Conservation (phyloP, 1,140 invertebrate genomes). For the Hylyphantes graminicola region DNA sequence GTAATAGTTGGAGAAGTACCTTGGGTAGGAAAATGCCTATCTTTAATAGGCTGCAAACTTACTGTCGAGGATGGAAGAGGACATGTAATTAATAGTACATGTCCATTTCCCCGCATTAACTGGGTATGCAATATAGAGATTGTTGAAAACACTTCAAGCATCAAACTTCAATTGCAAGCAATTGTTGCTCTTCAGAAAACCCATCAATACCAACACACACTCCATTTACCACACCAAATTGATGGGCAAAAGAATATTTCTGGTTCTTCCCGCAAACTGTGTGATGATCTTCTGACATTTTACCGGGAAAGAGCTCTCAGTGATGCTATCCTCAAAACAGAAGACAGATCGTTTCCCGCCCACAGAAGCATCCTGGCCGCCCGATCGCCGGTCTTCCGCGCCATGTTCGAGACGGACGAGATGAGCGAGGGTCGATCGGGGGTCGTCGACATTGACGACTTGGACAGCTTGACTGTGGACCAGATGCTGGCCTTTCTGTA, state of each 20-base stretch:
- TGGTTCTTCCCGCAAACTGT: neutral
- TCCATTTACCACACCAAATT: neutral
- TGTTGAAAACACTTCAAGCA: neutral
- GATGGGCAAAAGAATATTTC: neutral
- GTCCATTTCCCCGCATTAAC: too few relatives aligned
- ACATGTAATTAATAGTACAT: too few relatives aligned
- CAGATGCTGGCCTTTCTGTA: neutral
- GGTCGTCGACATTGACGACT: neutral
- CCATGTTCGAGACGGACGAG: conserved; percentile 96
- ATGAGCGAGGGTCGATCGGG: conserved; percentile 84
- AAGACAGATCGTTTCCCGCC: conserved; percentile 74
- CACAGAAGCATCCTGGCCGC: conserved; percentile 97
- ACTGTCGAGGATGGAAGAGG: neutral
- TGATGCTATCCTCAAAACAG: neutral
- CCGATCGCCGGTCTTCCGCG: conserved; percentile 92
- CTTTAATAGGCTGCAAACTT: neutral
- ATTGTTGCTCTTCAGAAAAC: neutral
- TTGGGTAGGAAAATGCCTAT: too few relatives aligned
- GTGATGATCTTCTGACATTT: neutral
- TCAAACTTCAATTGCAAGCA: neutral
- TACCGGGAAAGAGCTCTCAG: neutral
- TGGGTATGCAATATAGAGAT: neutral
- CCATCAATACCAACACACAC: neutral
- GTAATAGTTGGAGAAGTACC: neutral
- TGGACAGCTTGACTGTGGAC: neutral